Percentiles rank a stretch among this genome's conserved stretches.
These are phyloP conservation scores for Notocelia uddmanniana DNA, from an alignment of 2,888 invertebrate genomes.

Conservation along the genomic window DNA sequence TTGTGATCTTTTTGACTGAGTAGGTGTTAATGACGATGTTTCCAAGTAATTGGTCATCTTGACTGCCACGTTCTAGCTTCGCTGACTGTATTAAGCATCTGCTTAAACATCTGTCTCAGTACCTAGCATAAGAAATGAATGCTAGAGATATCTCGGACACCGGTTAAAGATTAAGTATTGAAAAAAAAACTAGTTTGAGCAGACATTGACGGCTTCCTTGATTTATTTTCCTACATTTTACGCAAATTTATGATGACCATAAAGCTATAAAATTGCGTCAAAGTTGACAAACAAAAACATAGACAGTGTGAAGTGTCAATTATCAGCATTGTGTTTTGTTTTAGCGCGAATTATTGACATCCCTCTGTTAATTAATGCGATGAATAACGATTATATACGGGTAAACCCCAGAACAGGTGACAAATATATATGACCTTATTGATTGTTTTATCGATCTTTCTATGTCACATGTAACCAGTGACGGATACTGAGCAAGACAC, in stretches of 20 bases:
- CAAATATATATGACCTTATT: neutral
- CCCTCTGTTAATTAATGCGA: neutral
- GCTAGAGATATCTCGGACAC: no score
- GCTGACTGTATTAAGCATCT: no score
- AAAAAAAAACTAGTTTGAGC: neutral
- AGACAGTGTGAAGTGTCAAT: slow-evolving; percentile 11
- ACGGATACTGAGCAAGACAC: no score
- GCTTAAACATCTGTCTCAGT: no score
- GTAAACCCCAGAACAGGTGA: neutral
- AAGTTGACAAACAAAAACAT: slow-evolving; percentile 27
- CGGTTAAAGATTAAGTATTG: no score
- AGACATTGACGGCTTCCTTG: neutral
- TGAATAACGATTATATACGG: neutral
- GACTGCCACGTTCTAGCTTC: no score
- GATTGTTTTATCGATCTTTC: neutral
- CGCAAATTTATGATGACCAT: neutral
- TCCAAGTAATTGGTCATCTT: no score
- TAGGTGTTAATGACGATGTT: no score
- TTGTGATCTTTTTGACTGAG: no score
- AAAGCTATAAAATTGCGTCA: neutral
- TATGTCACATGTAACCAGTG: neutral
- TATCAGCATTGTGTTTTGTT: neutral
- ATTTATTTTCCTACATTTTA: neutral
- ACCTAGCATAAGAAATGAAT: no score
- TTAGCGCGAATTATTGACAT: slow-evolving; percentile 8